Evolutionary conservation across 1,140 invertebrate species (phyloP).

Genomic region (Agrypnia vestita): DNA sequence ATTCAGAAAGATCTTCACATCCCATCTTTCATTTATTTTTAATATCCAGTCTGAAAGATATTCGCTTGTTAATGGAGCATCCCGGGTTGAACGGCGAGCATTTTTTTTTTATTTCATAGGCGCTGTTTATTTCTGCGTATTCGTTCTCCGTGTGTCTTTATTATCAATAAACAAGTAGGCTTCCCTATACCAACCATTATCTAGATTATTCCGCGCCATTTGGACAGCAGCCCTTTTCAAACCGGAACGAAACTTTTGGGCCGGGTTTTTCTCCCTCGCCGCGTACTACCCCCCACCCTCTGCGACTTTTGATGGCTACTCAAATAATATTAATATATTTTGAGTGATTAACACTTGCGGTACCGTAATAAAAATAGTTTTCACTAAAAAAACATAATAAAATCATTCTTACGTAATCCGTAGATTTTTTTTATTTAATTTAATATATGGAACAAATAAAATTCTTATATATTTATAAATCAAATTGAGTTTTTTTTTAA

Average conservation of each 20-base stretch:
- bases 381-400: no score
- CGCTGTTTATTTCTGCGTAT: conserved; percentile 32
- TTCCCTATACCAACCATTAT: conserved; percentile 39
- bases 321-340: conserved; percentile 44
- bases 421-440: no score
- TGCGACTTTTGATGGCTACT: conserved; percentile 28
- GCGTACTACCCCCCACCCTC: background rate
- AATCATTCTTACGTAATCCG: no score
- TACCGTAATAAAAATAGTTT: no score
- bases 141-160: conserved; percentile 44
- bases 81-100: background rate
- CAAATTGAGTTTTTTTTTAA: no score
- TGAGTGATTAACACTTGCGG: conserved; percentile 23
- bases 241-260: conserved; percentile 36
- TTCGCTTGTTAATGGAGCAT: conserved; percentile 36
- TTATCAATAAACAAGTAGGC: conserved; percentile 49
- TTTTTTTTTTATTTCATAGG: background rate
- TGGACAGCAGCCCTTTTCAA: conserved; percentile 38
- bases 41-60: conserved; percentile 30
- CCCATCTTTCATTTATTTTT: conserved; percentile 10
- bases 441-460: no score
- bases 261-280: background rate
- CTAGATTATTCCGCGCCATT: conserved; percentile 46
- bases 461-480: no score
- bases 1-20: background rate